phyloP scores from a whole-genome alignment of 2,888 invertebrate species.

The Cryptocephalus primarius region DNA sequence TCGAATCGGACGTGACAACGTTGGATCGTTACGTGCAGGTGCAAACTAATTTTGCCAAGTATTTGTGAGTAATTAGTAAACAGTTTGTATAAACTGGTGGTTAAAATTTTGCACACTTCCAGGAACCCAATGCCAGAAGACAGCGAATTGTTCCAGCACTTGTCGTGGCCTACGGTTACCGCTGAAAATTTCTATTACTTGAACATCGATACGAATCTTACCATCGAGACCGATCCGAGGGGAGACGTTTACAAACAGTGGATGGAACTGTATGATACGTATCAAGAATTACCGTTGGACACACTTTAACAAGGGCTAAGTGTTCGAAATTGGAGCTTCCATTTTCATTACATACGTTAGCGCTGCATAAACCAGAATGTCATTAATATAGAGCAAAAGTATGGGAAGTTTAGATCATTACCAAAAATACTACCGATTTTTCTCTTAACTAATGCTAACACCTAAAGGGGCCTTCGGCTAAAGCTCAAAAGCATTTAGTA shows the following conservation, averaged over 20 bases:
- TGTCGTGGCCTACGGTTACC: constrained; percentile 11
- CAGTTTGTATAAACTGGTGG: background rate
- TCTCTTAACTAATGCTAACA: too few relatives aligned
- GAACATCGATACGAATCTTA: constrained; percentile 6
- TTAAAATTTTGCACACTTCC: constrained; percentile 8
- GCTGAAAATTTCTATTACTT: constrained; percentile 5
- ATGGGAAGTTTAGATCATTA: too few relatives aligned
- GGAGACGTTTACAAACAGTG: constrained; percentile 5
- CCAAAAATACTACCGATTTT: too few relatives aligned
- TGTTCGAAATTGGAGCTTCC: too few relatives aligned
- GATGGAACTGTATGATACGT: constrained; percentile 7
- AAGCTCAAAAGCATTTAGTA: too few relatives aligned
- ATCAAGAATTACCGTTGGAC: constrained; percentile 3
- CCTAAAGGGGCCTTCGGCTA: too few relatives aligned
- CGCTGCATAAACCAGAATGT: too few relatives aligned
- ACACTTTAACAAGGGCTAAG: too few relatives aligned
- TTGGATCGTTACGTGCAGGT: constrained; percentile 7
- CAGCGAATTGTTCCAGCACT: constrained; percentile 14
- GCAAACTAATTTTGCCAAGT: constrained; percentile 12
- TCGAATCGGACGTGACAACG: constrained; percentile 5
- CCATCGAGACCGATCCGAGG: constrained; percentile 5
- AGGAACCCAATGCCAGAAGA: constrained; percentile 16
- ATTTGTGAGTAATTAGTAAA: constrained; percentile 8
- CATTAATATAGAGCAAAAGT: too few relatives aligned
- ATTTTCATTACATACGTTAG: too few relatives aligned